These are phyloP conservation scores for Osedax frankpressi DNA, from an alignment of 2,888 invertebrate species.

Conservation along the genomic window DNA sequence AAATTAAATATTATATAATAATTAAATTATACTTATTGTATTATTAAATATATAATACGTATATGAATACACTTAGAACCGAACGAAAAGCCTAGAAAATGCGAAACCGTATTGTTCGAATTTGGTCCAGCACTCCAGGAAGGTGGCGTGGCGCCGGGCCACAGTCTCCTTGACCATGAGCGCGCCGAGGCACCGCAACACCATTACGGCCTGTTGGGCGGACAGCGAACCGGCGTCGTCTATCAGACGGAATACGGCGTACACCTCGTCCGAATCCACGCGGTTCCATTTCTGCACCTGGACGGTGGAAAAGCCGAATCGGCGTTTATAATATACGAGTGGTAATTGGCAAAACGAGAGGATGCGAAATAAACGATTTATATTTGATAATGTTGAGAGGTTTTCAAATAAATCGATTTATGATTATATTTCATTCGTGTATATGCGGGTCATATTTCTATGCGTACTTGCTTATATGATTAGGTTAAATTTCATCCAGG, in stretches of 20 bases:
- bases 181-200: constrained; percentile 28
- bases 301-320: too few relatives aligned
- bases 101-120: constrained; percentile 13
- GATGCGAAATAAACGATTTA: too few relatives aligned
- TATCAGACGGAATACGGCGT: background rate
- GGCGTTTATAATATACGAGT: too few relatives aligned
- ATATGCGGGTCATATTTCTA: too few relatives aligned
- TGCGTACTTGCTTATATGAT: too few relatives aligned
- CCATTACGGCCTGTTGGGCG: constrained; percentile 24
- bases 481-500: too few relatives aligned
- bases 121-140: constrained; percentile 21
- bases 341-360: too few relatives aligned
- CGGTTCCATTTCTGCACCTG: constrained; percentile 23
- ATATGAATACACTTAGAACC: constrained; percentile 3
- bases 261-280: constrained; percentile 21
- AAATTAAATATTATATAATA: too few relatives aligned
- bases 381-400: too few relatives aligned
- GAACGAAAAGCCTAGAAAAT: constrained; percentile 13
- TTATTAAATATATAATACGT: background rate
- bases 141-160: constrained; percentile 14
- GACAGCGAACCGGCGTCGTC: background rate
- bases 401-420: too few relatives aligned
- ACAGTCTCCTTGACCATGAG: constrained; percentile 24
- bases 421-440: too few relatives aligned
- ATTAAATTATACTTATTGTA: too few relatives aligned